Base-by-base conservation (phyloP, 2,888 invertebrate species). In the Lordiphosa fenestrarum region DNA sequence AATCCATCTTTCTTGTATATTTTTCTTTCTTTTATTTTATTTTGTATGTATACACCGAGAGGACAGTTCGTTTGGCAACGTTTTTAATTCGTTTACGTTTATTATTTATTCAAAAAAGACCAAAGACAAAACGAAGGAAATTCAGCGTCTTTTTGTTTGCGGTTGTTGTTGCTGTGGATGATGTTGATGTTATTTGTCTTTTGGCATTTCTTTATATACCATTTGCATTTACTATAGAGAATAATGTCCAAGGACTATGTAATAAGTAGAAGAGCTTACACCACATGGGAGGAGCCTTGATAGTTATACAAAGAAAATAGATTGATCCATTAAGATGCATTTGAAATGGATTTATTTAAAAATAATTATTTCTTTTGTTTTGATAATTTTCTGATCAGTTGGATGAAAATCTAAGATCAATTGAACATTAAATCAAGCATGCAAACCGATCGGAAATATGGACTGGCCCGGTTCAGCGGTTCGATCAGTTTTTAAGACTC, bases 61-160 rank as follows among this genome's bases (percentile, higher is more conserved):
- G 25, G 15, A 47, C 72, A 74, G 63, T 73, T 68, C 64, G 73
- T 76, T 76, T 54, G 71, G 63, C 70, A 66, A 48, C 73, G 69
- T 71, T 84, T 84, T 86, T 84, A 85, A 84, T 84, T 84, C 86
- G 86, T 86, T 85, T 84, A 86, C 84, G 83, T 83, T 85, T 84
- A 86, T 84, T 84, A 85, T 84, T 86, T 84, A 84, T 84, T 80
- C 84, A 75, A 38, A 25, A 23, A 38, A 25, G 30, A 25, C 64
- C 53, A 59, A 63, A 62, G 55, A 48, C 58, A 53, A 70, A 37
- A 37, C 9, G 19, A 41, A 58, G 60, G 54, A 72, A 60, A 64
- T 60, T 53, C 51, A 19, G 39, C 42, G 64, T 30, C 23, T 65
- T 44, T 51, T 57, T 53, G 42, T 58, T 65, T 66, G 52, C 51